Percentiles rank a stretch among this genome's conserved stretches.
phyloP scores from a whole-genome alignment of 2,888 invertebrate species.

The Petrolisthes cinctipes region DNA sequence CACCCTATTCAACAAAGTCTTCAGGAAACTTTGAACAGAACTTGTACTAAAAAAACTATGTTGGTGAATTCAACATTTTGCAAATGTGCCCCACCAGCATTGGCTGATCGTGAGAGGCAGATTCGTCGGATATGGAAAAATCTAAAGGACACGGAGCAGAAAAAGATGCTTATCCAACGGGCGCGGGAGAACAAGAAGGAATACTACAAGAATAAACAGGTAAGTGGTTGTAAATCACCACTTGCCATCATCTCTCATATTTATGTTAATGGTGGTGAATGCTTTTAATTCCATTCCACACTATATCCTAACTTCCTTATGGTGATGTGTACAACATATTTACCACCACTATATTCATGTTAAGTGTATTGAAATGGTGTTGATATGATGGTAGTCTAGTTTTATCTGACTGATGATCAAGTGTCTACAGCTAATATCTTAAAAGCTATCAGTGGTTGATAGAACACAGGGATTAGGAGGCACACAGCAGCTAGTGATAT shows the following conservation, averaged over 20 bases:
- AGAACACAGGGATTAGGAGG: too few species aligned
- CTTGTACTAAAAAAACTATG: too few species aligned
- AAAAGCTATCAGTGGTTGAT: too few species aligned
- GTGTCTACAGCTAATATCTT: too few species aligned
- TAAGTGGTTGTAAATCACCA: constrained; percentile 21
- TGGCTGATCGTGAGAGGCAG: constrained; percentile 62
- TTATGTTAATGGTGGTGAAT: background rate
- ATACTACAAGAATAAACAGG: constrained; percentile 65
- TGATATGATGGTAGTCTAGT: too few species aligned
- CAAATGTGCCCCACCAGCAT: constrained; percentile 22
- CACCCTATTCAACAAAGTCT: too few species aligned
- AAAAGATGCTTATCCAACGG: constrained; percentile 56
- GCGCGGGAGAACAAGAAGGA: constrained; percentile 65
- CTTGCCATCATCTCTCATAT: background rate
- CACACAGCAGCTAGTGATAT: too few species aligned
- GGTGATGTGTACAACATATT: constrained; percentile 14
- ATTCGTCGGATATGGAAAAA: constrained; percentile 64
- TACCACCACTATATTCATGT: constrained; percentile 4
- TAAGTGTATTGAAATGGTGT: too few species aligned
- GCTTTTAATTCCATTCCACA: background rate
- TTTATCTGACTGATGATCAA: too few species aligned
- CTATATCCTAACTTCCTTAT: background rate
- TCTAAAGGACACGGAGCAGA: constrained; percentile 61
- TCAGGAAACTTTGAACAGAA: too few species aligned
- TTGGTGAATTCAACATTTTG: too few species aligned